Percentiles rank a stretch among this genome's conserved stretches.
phyloP scores from a whole-genome alignment of 1,140 invertebrate species.

The Drosophila prosaltans region DNA sequence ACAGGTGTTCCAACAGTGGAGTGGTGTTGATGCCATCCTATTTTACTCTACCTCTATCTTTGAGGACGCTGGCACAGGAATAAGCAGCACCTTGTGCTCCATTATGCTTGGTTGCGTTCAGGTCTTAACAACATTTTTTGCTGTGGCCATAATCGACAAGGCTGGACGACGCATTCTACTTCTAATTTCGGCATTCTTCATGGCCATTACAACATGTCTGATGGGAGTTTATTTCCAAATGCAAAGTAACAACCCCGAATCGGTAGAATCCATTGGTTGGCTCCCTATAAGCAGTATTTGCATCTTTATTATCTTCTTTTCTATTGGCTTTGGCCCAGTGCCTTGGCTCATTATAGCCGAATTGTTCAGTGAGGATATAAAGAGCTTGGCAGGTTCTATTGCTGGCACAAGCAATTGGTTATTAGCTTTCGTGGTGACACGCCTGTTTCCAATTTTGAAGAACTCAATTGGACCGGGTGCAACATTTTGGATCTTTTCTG shows the following conservation, averaged over 20 bases:
- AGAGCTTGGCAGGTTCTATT: conserved; percentile 89
- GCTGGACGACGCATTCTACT: conserved; percentile 88
- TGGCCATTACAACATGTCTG: conserved; percentile 86
- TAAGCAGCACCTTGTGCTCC: conserved; percentile 86
- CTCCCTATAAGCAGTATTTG: conserved; percentile 90
- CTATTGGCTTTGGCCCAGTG: conserved; percentile 91
- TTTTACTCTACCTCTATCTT: conserved; percentile 73
- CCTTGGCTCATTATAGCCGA: conserved; percentile 91
- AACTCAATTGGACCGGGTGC: conserved; percentile 84
- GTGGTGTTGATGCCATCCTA: conserved; percentile 73
- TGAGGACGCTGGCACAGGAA: conserved; percentile 43
- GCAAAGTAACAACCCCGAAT: conserved; percentile 64
- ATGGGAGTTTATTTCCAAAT: conserved; percentile 88
- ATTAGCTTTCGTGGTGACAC: conserved; percentile 92
- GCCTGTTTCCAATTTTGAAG: conserved; percentile 84
- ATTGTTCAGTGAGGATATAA: conserved; percentile 89
- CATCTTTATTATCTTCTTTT: conserved; percentile 90
- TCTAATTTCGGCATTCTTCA: conserved; percentile 87
- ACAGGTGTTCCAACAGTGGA: conserved; percentile 68
- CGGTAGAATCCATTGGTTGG: conserved; percentile 84
- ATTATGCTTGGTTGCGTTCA: conserved; percentile 90
- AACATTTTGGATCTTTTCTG: conserved; percentile 90
- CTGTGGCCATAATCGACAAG: conserved; percentile 87
- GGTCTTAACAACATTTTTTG: conserved; percentile 87
- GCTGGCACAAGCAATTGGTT: conserved; percentile 91